Evolutionary conservation across 2,888 invertebrate genomes (phyloP).

Genomic region (Drosophila parthenogenetica): DNA sequence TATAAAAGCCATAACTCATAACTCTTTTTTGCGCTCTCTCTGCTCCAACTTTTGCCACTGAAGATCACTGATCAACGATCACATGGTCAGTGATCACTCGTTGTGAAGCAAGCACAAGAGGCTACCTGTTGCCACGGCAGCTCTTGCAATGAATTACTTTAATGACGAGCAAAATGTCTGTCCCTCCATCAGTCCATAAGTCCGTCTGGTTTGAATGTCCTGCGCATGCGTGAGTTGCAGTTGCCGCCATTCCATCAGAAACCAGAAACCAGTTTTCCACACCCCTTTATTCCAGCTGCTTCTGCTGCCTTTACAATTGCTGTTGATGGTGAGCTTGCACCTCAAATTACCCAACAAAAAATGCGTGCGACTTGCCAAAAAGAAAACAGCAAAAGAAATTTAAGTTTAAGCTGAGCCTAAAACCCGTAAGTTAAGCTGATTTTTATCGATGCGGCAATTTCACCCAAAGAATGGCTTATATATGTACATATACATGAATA

Average conservation of each 20-base stretch:
- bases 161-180: conserved; percentile 66
- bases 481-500: not conserved
- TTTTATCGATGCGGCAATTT: conserved; percentile 70
- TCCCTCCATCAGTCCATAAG: conserved; percentile 23
- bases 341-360: conserved; percentile 45
- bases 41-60: conserved; percentile 12
- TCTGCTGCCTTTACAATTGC: conserved; percentile 2
- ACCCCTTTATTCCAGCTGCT: not conserved
- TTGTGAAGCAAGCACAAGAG: conserved; percentile 21
- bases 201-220: conserved; percentile 32
- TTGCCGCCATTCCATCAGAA: conserved; percentile 56
- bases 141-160: conserved; percentile 73
- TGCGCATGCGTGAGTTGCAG: conserved; percentile 60
- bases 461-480: conserved; percentile 37
- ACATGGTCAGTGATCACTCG: conserved; percentile 38
- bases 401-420: conserved; percentile 28
- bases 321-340: conserved; percentile 56
- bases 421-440: conserved; percentile 69
- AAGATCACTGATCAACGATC: conserved; percentile 54
- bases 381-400: conserved; percentile 27
- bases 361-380: conserved; percentile 49
- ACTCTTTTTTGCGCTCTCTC: conserved; percentile 43
- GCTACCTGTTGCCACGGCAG: conserved; percentile 71
- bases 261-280: conserved; percentile 66
- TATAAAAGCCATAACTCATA: conserved; percentile 28